Percentiles rank a stretch among this genome's conserved stretches.
These are phyloP conservation scores for Pavo muticus DNA, from an alignment of 2,113 vertebrate genomes.

Conservation along the genomic window DNA sequence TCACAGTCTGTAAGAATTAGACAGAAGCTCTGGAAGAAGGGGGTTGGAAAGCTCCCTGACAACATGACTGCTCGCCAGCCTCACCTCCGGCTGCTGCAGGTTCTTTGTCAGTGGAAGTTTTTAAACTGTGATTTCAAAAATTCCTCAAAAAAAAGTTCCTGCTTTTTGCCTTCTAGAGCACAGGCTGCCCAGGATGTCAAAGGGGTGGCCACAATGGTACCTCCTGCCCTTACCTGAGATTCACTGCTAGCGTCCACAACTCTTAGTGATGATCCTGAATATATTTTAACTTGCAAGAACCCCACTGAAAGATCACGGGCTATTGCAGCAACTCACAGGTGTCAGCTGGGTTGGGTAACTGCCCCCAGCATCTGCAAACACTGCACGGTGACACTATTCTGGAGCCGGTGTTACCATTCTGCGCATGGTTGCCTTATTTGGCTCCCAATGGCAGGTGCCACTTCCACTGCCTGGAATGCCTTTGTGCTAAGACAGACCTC, in stretches of 20 bases:
- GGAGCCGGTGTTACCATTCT: not conserved
- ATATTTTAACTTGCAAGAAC: not conserved
- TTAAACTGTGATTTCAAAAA: not conserved
- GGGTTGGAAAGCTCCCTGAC: not conserved
- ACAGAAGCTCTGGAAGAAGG: not conserved
- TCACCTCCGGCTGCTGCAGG: not conserved
- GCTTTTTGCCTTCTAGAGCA: not conserved
- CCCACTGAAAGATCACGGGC: not conserved
- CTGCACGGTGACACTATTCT: not conserved
- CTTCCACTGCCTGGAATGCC: accelerated
- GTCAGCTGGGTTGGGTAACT: not conserved
- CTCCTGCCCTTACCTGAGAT: not conserved
- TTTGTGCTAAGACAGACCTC: not conserved
- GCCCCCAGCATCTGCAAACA: not conserved
- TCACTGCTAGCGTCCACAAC: accelerated
- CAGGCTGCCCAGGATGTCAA: not conserved
- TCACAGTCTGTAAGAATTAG: constrained; percentile 21
- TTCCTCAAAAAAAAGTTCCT: not conserved
- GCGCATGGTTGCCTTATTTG: not conserved
- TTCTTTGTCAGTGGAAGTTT: not conserved
- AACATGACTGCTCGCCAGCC: not conserved
- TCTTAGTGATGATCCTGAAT: not conserved
- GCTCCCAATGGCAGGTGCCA: not conserved
- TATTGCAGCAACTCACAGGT: not conserved
- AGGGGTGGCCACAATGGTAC: accelerated